Evolutionary conservation across 2,113 vertebrate genomes (phyloP).

Genomic region (Peromyscus maniculatus): DNA sequence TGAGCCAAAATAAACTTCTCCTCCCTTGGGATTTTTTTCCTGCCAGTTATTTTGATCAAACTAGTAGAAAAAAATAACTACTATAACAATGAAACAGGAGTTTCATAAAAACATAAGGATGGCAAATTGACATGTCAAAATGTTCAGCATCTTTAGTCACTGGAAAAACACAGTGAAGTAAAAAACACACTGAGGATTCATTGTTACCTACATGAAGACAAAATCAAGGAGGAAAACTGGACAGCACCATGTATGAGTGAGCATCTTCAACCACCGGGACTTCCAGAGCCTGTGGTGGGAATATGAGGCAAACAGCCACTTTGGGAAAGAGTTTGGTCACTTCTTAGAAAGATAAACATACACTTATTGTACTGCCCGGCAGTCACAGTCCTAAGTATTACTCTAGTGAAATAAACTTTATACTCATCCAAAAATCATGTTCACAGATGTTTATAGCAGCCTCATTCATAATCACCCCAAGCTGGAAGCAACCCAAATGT

Average conservation of each 20-base stretch:
- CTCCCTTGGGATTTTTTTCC: neutral
- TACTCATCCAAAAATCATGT: neutral
- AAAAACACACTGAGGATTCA: neutral
- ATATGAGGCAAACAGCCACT: neutral
- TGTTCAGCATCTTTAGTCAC: neutral
- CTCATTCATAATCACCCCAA: neutral
- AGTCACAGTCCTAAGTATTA: neutral
- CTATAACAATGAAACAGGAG: neutral
- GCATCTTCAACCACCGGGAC: neutral
- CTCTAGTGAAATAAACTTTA: neutral
- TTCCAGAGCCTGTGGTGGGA: neutral
- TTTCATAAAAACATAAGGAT: neutral
- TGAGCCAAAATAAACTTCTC: neutral
- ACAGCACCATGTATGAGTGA: neutral
- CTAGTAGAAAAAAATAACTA: neutral
- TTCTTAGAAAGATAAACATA: constrained; percentile 26
- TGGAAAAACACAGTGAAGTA: neutral
- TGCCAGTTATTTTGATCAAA: neutral
- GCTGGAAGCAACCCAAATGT: neutral
- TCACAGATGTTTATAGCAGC: constrained; percentile 13
- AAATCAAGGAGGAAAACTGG: neutral
- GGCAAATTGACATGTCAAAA: neutral
- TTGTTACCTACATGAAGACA: neutral
- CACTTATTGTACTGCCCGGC: neutral
- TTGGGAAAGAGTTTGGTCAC: neutral